A percentile compares a stretch with the other conserved stretches of the same genome.
These are phyloP conservation scores for Oreochromis aureus DNA, from an alignment of 2,113 vertebrate genomes.

Conservation along the genomic window DNA sequence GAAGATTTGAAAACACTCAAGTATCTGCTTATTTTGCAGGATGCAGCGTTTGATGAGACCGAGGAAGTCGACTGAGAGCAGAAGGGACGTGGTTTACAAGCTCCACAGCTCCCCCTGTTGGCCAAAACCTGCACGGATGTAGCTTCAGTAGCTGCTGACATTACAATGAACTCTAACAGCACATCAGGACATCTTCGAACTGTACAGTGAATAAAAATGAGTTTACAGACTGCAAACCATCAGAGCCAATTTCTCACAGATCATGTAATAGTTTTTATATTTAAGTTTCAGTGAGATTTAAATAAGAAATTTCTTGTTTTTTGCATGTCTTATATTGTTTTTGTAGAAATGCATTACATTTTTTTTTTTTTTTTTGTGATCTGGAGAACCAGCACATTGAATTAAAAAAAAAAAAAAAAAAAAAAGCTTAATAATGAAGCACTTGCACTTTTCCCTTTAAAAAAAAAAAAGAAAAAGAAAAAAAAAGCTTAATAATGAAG, in stretches of 20 bases:
- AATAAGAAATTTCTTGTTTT: background rate
- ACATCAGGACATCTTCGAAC: background rate
- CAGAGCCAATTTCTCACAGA: background rate
- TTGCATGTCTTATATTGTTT: background rate
- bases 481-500: background rate
- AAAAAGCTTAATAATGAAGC: background rate
- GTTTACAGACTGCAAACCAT: background rate
- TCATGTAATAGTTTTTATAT: background rate
- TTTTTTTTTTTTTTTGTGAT: background rate
- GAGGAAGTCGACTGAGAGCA: background rate
- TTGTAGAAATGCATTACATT: background rate
- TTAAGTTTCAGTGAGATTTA: background rate
- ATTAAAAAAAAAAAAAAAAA: background rate
- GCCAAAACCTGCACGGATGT: background rate
- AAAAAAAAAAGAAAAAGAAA: background rate
- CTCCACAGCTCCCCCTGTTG: background rate
- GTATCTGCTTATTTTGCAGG: slow-evolving; percentile 17
- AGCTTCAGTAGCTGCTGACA: background rate
- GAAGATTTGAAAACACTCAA: background rate
- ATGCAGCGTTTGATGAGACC: slow-evolving; percentile 13
- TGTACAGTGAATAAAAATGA: background rate
- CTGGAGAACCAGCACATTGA: too few species aligned
- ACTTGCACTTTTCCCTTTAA: background rate
- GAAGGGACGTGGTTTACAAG: background rate
- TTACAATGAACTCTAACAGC: background rate